Evolutionary conservation across 2,797 vertebrate species (phyloP).

Genomic region (Tinamus major): DNA sequence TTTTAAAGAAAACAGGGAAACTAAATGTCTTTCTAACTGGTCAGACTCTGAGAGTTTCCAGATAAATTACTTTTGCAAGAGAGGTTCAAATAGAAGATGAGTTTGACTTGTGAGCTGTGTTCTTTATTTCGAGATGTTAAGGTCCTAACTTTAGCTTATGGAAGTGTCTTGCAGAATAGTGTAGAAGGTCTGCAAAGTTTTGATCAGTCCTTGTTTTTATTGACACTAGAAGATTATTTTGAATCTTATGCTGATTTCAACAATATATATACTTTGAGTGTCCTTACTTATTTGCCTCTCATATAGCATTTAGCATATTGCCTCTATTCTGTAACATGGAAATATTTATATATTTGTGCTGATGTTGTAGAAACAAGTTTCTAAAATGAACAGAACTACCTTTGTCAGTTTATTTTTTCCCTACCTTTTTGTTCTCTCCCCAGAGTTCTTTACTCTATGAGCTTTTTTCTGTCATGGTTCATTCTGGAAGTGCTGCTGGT

Average conservation of each 20-base stretch:
- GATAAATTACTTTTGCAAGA: neutral
- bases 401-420: neutral
- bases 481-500: conserved; percentile 97
- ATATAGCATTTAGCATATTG: neutral
- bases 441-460: conserved; percentile 94
- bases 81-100: neutral
- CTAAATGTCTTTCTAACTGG: neutral
- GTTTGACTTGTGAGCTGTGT: neutral
- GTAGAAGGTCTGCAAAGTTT: neutral
- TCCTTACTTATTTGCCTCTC: neutral
- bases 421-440: conserved; percentile 29
- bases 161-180: neutral
- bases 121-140: neutral
- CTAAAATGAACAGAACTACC: fast-evolving
- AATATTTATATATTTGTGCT: neutral
- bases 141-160: neutral
- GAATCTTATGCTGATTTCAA: neutral
- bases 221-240: neutral
- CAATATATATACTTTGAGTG: fast-evolving
- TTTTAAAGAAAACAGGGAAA: neutral
- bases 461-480: conserved; percentile 99
- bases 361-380: neutral
- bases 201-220: neutral
- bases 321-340: neutral
- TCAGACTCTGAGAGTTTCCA: neutral